phyloP scores from a whole-genome alignment of 2,113 vertebrate species.

The Stictonetta naevosa region DNA sequence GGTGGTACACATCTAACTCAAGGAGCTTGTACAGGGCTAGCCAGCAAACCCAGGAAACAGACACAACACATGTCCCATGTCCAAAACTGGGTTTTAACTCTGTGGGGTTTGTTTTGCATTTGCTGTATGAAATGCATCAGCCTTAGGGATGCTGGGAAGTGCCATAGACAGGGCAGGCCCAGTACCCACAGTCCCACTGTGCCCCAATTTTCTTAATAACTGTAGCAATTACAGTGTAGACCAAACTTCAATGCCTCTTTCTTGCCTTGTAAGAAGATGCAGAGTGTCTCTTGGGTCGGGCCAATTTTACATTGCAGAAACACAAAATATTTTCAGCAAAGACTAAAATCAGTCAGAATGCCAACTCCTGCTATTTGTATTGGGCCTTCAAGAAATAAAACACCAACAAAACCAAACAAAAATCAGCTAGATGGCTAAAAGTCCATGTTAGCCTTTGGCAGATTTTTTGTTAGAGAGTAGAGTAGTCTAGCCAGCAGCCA shows the following conservation, averaged over 20 bases:
- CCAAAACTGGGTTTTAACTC: background rate
- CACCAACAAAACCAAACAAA: background rate
- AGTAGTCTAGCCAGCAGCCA: background rate
- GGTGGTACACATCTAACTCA: background rate
- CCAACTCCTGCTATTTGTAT: background rate
- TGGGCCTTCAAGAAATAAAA: background rate
- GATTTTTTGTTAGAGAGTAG: background rate
- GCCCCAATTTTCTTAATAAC: background rate
- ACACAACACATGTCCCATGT: accelerated
- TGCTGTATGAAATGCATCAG: background rate
- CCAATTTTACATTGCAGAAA: background rate
- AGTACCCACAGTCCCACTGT: too few species aligned
- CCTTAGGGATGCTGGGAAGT: background rate
- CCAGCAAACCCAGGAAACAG: accelerated
- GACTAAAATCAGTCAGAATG: background rate
- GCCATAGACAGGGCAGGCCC: too few species aligned
- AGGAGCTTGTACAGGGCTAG: background rate
- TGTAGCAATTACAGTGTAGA: background rate
- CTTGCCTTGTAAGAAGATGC: background rate
- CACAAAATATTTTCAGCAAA: background rate
- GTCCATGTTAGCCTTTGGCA: background rate
- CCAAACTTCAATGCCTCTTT: background rate
- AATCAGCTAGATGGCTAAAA: background rate
- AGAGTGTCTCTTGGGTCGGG: accelerated
- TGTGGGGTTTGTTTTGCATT: background rate